Conservation (phyloP, 2,113 vertebrate genomes). For the Tenebrosternarchus preto region DNA sequence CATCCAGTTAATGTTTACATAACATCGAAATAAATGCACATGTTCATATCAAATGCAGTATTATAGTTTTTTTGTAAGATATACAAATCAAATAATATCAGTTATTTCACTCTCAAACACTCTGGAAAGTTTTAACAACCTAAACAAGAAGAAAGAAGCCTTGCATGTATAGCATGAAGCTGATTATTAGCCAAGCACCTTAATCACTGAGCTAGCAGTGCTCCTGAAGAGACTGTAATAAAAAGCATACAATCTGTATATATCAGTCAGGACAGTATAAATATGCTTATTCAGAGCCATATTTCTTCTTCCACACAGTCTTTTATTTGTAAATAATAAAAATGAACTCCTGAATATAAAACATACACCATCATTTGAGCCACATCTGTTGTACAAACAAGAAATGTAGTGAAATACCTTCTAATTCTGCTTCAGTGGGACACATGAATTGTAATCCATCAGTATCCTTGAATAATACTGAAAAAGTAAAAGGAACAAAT, state of each 20-base stretch:
- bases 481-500: conserved; percentile 80
- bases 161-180: too few species aligned
- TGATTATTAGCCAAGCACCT: too few species aligned
- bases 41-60: too few species aligned
- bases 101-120: not conserved
- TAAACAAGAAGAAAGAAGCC: not conserved
- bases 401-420: conserved; percentile 81
- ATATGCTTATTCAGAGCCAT: not conserved
- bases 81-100: too few species aligned
- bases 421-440: conserved; percentile 73
- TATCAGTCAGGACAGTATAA: not conserved
- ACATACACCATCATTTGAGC: conserved; percentile 83
- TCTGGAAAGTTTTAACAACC: not conserved
- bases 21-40: too few species aligned
- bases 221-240: not conserved
- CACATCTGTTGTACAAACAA: conserved; percentile 83
- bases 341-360: conserved; percentile 85
- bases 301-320: conserved; percentile 77
- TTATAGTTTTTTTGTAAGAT: too few species aligned
- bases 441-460: conserved; percentile 81
- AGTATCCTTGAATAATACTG: conserved; percentile 79
- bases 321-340: conserved; percentile 88
- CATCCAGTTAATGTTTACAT: too few species aligned
- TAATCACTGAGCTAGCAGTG: too few species aligned
- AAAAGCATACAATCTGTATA: not conserved